Conservation (phyloP, 2,888 invertebrate genomes). For the Stictocephala bisonia region DNA sequence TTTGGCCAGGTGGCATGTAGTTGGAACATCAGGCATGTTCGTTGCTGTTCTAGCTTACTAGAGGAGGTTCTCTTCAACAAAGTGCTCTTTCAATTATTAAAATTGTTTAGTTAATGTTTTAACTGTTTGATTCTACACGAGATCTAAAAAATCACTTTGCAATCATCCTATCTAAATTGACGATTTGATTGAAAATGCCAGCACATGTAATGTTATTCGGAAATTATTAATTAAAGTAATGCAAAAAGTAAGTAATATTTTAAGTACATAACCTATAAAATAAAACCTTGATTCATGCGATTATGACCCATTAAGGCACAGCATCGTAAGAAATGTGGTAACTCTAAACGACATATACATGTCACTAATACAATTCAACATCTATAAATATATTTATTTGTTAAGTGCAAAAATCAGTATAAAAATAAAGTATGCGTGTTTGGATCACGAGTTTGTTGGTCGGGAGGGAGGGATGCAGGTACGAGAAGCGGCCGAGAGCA, state of each 20-base stretch:
- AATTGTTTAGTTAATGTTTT: too few species aligned
- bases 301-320: slow-evolving; percentile 8
- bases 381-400: neutral
- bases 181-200: too few species aligned
- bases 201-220: too few species aligned
- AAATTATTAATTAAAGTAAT: too few species aligned
- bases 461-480: neutral
- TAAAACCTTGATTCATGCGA: slow-evolving; percentile 17
- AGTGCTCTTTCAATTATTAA: too few species aligned
- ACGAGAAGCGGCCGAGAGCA: neutral
- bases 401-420: neutral
- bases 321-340: neutral
- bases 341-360: neutral
- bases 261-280: slow-evolving; percentile 21
- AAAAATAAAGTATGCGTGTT: slow-evolving; percentile 15
- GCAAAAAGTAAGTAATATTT: neutral
- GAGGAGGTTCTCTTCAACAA: too few species aligned
- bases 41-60: too few species aligned
- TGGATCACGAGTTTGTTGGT: slow-evolving; percentile 25
- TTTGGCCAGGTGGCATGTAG: too few species aligned
- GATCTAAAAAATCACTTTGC: too few species aligned
- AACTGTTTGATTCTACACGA: too few species aligned
- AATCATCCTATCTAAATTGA: too few species aligned
- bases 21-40: too few species aligned
- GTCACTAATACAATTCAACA: slow-evolving; percentile 4